Conservation (phyloP, 2,113 vertebrate species). For the Daubentonia madagascariensis region DNA sequence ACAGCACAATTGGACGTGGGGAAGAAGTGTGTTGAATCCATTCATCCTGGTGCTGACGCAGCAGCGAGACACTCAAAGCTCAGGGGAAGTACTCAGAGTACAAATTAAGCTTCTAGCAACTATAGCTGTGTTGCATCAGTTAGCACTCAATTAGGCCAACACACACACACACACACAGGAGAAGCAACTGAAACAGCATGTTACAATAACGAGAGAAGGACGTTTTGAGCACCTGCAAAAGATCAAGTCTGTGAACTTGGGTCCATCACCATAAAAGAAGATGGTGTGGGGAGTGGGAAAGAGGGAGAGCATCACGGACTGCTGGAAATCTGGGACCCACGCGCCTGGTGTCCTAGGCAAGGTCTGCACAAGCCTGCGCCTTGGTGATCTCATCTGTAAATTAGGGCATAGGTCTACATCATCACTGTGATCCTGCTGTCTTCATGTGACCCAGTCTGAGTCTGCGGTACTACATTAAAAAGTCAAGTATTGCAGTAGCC, state of each 20-base stretch:
- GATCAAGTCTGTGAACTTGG: neutral
- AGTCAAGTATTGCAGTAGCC: neutral
- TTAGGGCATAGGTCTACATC: no score
- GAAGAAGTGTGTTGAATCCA: fast-evolving
- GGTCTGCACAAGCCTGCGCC: neutral
- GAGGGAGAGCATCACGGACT: fast-evolving
- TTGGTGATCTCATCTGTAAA: neutral
- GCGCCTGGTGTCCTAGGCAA: no score
- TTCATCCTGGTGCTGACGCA: neutral
- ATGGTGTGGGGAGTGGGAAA: fast-evolving
- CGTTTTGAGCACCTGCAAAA: neutral
- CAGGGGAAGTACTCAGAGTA: neutral
- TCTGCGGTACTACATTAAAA: fast-evolving
- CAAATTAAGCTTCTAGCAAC: neutral
- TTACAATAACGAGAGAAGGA: neutral
- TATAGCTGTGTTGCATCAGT: neutral
- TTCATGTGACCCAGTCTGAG: neutral
- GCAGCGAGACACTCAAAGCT: neutral
- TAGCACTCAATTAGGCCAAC: neutral
- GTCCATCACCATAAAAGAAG: neutral
- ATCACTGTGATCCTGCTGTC: fast-evolving
- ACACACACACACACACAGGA: neutral
- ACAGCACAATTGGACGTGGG: fast-evolving
- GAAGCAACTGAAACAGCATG: neutral
- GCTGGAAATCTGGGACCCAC: fast-evolving